A percentile compares a stretch with the other conserved stretches of the same genome.
These are phyloP conservation scores for Anarrhichthys ocellatus DNA, from an alignment of 2,113 vertebrate species.

Conservation along the genomic window DNA sequence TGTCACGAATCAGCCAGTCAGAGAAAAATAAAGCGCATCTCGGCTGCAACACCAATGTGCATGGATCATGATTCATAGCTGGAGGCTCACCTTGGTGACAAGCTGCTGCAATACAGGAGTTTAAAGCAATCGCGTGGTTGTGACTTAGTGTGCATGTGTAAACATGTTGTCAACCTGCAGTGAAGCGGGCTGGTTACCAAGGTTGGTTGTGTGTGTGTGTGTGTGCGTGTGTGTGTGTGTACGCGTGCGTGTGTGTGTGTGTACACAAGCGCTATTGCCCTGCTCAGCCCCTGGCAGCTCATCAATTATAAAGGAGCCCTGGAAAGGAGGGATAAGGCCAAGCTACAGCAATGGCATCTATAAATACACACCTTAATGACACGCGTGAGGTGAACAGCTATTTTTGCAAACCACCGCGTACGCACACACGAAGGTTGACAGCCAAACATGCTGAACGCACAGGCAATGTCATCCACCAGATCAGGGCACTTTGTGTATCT, in stretches of 20 bases:
- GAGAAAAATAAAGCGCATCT: constrained; percentile 34
- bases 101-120: constrained; percentile 29
- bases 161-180: constrained; percentile 56
- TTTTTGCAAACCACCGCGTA: constrained; percentile 55
- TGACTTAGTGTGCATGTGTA: constrained; percentile 11
- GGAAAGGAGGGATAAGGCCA: constrained; percentile 67
- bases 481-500: constrained; percentile 50
- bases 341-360: constrained; percentile 67
- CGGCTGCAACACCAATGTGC: constrained; percentile 37
- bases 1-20: constrained; percentile 36
- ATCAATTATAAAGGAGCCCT: constrained; percentile 79
- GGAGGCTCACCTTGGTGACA: constrained; percentile 39
- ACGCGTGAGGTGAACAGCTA: constrained; percentile 63
- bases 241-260: constrained; percentile 7
- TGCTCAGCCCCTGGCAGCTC: constrained; percentile 64
- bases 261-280: constrained; percentile 23
- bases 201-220: constrained; percentile 34
- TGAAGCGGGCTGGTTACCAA: constrained; percentile 61
- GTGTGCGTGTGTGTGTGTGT: constrained; percentile 33
- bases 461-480: constrained; percentile 57
- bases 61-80: constrained; percentile 59
- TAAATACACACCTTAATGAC: constrained; percentile 78
- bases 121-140: constrained; percentile 19
- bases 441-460: constrained; percentile 17
- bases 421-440: constrained; percentile 17